Conservation (phyloP, 2,888 invertebrate genomes). For the Ophion ventricosus region DNA sequence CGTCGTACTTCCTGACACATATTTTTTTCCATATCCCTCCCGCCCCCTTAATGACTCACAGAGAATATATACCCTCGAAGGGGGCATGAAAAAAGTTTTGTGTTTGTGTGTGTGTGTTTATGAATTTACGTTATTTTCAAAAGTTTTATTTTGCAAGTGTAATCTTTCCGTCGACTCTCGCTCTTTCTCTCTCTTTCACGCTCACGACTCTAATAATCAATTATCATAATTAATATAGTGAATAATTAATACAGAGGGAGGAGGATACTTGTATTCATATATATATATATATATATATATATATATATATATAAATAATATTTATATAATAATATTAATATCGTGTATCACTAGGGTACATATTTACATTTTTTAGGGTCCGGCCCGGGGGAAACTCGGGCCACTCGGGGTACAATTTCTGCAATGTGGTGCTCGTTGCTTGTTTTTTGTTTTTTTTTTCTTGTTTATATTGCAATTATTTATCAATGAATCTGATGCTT, state of each 20-base stretch:
- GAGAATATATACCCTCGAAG: slow-evolving; percentile 29
- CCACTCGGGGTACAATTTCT: slow-evolving; percentile 60
- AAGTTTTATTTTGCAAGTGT: slow-evolving; percentile 22
- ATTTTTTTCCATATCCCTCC: not conserved
- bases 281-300: slow-evolving; percentile 75
- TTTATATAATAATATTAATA: slow-evolving; percentile 77
- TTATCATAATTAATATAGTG: slow-evolving; percentile 80
- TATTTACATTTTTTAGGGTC: slow-evolving; percentile 77
- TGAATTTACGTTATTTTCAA: not conserved
- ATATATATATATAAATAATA: slow-evolving; percentile 75
- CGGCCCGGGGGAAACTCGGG: slow-evolving; percentile 55
- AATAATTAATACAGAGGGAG: slow-evolving; percentile 81
- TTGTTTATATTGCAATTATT: slow-evolving; percentile 79
- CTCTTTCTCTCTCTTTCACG: slow-evolving; percentile 36
- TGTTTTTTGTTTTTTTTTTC: slow-evolving; percentile 53
- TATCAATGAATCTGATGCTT: slow-evolving; percentile 69
- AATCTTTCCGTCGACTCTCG: slow-evolving; percentile 26
- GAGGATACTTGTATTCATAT: slow-evolving; percentile 73
- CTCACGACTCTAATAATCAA: slow-evolving; percentile 78
- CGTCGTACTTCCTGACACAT: slow-evolving; percentile 18
- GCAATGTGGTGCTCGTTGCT: slow-evolving; percentile 76
- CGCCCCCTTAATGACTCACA: slow-evolving; percentile 49
- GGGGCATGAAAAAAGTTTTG: slow-evolving; percentile 13
- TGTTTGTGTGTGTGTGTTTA: no score
- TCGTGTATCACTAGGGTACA: slow-evolving; percentile 83